phyloP scores from a whole-genome alignment of 2,113 vertebrate genomes.

The Connochaetes taurinus region DNA sequence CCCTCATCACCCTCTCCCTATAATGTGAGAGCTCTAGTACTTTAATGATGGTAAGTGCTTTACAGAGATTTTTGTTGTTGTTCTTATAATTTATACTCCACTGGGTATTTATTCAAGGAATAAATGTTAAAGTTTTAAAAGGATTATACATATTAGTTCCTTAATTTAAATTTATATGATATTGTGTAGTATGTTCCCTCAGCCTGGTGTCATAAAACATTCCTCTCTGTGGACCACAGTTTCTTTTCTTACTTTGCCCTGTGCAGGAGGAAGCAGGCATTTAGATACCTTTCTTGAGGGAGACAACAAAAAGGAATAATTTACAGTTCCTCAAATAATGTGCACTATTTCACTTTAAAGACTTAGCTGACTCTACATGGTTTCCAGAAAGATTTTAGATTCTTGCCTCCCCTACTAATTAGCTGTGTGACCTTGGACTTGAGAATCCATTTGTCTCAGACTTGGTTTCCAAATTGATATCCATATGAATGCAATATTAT shows the following conservation, averaged over 20 bases:
- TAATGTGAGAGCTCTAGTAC: not conserved
- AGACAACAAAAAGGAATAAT: not conserved
- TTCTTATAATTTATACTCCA: not conserved
- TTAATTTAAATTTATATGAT: not conserved
- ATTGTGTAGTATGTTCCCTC: not conserved
- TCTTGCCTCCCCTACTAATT: not conserved
- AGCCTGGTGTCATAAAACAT: not conserved
- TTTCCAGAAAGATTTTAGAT: not conserved
- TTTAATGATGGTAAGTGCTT: not conserved
- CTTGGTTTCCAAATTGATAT: not conserved
- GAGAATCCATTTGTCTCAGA: not conserved
- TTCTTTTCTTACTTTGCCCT: not conserved
- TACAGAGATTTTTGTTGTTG: not conserved
- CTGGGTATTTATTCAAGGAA: not conserved
- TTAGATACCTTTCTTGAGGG: not conserved
- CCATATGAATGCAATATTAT: not conserved
- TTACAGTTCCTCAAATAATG: not conserved
- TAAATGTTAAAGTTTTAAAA: not conserved
- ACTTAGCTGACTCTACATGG: not conserved
- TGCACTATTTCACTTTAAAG: not conserved
- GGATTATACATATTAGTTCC: not conserved
- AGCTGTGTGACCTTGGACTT: not conserved
- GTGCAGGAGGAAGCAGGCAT: not conserved
- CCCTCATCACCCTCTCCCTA: accelerated
- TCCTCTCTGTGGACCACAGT: not conserved